Evolutionary conservation across 2,797 vertebrate genomes (phyloP), one percentile per base, ranked within the genome.

Genomic region (Austrolebias charrua): DNA sequence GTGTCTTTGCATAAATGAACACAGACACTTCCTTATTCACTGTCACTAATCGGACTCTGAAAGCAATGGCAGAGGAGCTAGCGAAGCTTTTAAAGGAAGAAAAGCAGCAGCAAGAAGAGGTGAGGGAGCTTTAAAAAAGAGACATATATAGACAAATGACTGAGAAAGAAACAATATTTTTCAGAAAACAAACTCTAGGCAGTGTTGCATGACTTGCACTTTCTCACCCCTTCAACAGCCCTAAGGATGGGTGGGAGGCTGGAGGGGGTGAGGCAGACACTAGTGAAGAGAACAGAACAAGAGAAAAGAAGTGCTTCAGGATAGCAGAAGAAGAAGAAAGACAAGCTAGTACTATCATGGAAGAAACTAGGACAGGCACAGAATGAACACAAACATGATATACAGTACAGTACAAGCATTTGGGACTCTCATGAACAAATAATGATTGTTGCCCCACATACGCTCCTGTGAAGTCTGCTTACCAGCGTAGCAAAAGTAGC

Each of bases 151-250:
- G 70, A 83, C 38, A 73, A 76, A 77, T 62, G 73, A 76, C 68
- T 76, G 71, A 54, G 66, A 75, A 76, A 33, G 31, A 33, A 33
- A 33, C 5, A 33, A 71, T 55, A 66, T 72, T 50, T 75, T 70
- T 80, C 15, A 66, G 72, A 80, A 79, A 82, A 84, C 68, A 86
- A 81, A 81, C 76, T 81, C 79, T 72, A 42, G 53, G 71, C 85
- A 78, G 79, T 55, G 63, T 83, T 84, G 86, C 84, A 88, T 90
- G 89, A 90, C 88, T 91, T 90, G 90, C 88, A 91, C 80, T 90
- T 90, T 87, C 82, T 88, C 75, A 84, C 80, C 85, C 79, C 73
- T 71, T 58, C 4, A 68, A 66, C 50, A 83, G 71, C 71, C 69
- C 81, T 51, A 59, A 66, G 66, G 75, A 69, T 57, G 46, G 56